Conservation (phyloP, 2,797 vertebrate genomes). For the Phataginus tricuspis region DNA sequence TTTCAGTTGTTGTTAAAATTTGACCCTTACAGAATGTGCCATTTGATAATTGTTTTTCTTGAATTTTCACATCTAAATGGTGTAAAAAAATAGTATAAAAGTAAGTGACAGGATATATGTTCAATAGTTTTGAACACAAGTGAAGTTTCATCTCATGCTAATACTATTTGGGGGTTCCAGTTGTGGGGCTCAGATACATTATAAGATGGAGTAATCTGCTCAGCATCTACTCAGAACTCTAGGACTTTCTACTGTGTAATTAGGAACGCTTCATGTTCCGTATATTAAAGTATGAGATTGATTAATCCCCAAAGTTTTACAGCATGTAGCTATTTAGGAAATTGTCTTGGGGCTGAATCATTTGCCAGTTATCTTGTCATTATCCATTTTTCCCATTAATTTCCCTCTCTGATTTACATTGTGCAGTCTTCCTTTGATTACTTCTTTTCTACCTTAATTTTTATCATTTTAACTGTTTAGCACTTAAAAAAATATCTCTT, state of each 20-base stretch:
- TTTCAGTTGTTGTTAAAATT: not conserved
- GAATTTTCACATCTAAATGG: not conserved
- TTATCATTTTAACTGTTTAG: not conserved
- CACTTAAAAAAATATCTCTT: not conserved
- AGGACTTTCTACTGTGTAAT: not conserved
- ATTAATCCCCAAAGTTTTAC: not conserved
- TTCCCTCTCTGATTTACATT: not conserved
- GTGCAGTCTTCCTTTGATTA: not conserved
- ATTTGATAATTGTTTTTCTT: not conserved
- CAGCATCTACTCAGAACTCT: not conserved
- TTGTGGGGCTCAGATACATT: not conserved
- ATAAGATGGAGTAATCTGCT: not conserved
- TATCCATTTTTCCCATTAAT: not conserved
- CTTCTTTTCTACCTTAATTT: not conserved
- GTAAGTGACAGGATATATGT: not conserved
- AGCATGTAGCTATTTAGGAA: not conserved
- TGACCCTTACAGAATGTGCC: not conserved
- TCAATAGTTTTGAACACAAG: not conserved
- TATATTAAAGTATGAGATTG: not conserved
- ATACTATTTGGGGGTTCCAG: not conserved
- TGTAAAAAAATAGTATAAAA: not conserved
- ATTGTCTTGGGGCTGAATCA: not conserved
- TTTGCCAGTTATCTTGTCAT: not conserved
- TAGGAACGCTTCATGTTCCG: not conserved
- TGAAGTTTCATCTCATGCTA: not conserved